A percentile compares a stretch with the other conserved stretches of the same genome.
Evolutionary conservation across 2,113 vertebrate species (phyloP).

Genomic region (Oncorhynchus masou): DNA sequence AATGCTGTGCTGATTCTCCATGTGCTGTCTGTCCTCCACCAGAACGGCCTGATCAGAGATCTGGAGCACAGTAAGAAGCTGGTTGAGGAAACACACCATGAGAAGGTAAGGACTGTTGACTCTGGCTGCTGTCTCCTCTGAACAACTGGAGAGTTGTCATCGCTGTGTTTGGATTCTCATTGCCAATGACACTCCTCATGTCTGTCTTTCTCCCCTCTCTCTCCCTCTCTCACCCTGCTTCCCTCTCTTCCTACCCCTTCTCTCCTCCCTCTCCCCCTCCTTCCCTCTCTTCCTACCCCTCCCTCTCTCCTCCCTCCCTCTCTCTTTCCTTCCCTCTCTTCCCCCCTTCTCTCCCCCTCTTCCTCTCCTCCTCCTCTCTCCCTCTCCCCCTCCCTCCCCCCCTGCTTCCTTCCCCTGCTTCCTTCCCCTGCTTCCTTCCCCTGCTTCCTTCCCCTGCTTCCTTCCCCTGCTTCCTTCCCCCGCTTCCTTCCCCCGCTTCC

Average conservation of each 20-base stretch:
- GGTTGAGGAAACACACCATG: conserved; percentile 81
- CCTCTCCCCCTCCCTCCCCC: fast-evolving
- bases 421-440: no score
- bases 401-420: no score
- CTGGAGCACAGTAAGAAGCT: conserved; percentile 91
- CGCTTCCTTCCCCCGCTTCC: no score
- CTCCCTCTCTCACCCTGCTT: neutral
- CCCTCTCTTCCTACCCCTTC: neutral
- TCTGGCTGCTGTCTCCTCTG: no score
- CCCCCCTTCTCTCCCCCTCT: conserved; percentile 30
- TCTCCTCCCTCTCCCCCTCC: no score
- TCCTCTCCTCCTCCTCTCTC: no score
- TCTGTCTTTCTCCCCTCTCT: neutral
- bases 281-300: no score
- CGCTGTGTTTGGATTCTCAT: no score
- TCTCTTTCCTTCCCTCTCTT: neutral
- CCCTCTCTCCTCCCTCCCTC: no score
- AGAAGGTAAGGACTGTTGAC: conserved; percentile 79
- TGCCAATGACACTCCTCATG: no score
- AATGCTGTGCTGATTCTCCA: neutral
- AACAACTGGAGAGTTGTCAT: no score
- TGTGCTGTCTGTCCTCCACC: neutral
- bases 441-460: no score
- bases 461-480: fast-evolving
- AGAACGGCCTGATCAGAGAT: conserved; percentile 91